Evolutionary conservation across 2,797 vertebrate genomes (phyloP).

Genomic region (Pseudochirops cupreus): DNA sequence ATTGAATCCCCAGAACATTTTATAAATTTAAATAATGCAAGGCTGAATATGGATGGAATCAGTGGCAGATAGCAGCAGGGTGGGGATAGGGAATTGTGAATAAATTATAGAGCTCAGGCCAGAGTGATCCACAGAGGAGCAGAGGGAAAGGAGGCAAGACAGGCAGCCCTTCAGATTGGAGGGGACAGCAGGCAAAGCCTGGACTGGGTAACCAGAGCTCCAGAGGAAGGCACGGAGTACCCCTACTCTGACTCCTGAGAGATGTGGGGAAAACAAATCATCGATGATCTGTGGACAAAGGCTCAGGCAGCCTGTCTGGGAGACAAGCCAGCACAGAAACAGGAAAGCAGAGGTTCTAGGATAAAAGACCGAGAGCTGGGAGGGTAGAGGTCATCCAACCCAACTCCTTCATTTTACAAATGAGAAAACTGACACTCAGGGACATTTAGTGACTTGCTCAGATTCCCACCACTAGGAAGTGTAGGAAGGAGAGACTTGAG

Average conservation of each 20-base stretch:
- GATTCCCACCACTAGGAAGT: not conserved
- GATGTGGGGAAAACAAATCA: not conserved
- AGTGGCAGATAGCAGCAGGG: constrained; percentile 15
- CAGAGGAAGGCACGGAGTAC: not conserved
- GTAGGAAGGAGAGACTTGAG: not conserved
- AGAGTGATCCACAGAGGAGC: constrained; percentile 24
- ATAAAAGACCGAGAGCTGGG: not conserved
- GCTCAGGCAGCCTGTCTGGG: not conserved
- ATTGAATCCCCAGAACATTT: constrained; percentile 67
- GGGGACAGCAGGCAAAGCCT: not conserved
- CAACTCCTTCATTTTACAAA: not conserved
- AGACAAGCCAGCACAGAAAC: not conserved
- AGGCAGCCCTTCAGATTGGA: constrained; percentile 23
- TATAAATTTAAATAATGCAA: constrained; percentile 76
- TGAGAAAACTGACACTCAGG: not conserved
- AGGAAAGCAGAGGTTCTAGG: not conserved
- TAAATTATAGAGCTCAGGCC: constrained; percentile 47
- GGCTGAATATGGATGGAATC: constrained; percentile 54
- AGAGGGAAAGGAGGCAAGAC: constrained; percentile 16
- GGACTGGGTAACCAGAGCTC: not conserved
- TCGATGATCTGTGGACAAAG: not conserved
- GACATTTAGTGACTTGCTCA: not conserved
- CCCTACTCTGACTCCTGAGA: not conserved
- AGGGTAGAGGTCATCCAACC: not conserved
- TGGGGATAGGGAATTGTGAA: constrained; percentile 42